Evolutionary conservation across 2,888 invertebrate species (phyloP), one percentile per base, ranked within the genome.

Genomic region (Agriopis aurantiaria): DNA sequence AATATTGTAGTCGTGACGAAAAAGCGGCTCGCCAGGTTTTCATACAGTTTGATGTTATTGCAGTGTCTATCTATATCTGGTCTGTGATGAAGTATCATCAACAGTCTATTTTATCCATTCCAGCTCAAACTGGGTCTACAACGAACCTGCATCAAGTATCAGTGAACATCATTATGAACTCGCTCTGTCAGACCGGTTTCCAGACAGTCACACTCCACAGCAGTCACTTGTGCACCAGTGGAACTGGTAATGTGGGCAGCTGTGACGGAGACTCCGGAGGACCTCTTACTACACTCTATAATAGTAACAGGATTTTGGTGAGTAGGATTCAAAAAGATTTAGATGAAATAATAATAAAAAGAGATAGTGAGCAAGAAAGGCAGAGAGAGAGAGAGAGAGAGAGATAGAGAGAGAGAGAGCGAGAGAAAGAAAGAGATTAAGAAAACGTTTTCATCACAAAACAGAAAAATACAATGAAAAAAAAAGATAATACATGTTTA

Each of bases 231-330:
- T 88, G 88, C 72, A 85, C 84, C 49, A 81, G 82, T 51, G 84
- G 85, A 0, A 73, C 75, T 1, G 82, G 81, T 1, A 80, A 80
- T 0, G 77, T 79, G 10, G 84, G 86, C 14, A 82, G 84, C 4
- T 89, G 89, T 69, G 84, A 82, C 12, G 86, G 86, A 0, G 86
- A 87, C 59, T 80, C 83, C 0, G 86, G 86, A 0, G 86, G 86
- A 2, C 86, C 84, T n/a, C 71, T 85, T 8, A 78, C 78, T 8
- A 68, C 69, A 0, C 61, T 76, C 10, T 40, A 68, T 14, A 74
- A 77, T 46, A 75, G 75, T 9, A 59, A 41, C 14, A 75, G 70
- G 45, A 71, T 67, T 48, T 63, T 77, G 76, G 80, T 78, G 56
- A 71, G 73, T 60, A 7, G 3, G n/a, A 43, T 5, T 11, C 1